A percentile compares a stretch with the other conserved stretches of the same genome.
Evolutionary conservation across 2,797 vertebrate species (phyloP).

Genomic region (Denticeps clupeoides): DNA sequence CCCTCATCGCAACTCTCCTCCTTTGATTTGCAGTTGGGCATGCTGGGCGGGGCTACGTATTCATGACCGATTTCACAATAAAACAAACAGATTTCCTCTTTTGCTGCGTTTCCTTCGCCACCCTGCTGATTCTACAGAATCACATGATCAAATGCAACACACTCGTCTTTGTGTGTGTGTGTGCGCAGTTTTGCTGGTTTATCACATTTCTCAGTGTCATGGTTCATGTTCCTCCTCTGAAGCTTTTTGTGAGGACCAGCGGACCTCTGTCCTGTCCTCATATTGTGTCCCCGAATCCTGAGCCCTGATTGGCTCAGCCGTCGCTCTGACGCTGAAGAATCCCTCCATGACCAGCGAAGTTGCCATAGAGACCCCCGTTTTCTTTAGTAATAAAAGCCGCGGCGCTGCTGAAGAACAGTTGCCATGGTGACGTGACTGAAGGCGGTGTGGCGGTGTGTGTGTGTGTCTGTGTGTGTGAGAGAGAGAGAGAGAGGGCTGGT

Average conservation of each 20-base stretch:
- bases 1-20: neutral
- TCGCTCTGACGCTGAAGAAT: conserved; percentile 51
- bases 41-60: too few relatives aligned
- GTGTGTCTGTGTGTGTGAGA: neutral
- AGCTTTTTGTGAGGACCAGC: too few relatives aligned
- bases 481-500: conserved; percentile 17
- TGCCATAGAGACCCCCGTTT: conserved; percentile 65
- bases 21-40: too few relatives aligned
- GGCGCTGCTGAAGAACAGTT: conserved; percentile 25
- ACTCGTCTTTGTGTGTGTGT: too few relatives aligned
- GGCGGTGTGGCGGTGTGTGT: conserved; percentile 2
- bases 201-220: too few relatives aligned
- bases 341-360: conserved; percentile 67
- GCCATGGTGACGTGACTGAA: conserved; percentile 20
- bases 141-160: too few relatives aligned
- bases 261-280: conserved; percentile 5
- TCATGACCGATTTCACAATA: too few relatives aligned
- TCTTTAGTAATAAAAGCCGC: too few relatives aligned
- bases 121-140: too few relatives aligned
- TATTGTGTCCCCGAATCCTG: conserved; percentile 33
- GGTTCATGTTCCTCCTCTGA: neutral
- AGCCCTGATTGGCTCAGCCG: conserved; percentile 42
- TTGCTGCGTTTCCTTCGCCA: too few relatives aligned
- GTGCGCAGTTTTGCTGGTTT: too few relatives aligned
- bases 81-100: too few relatives aligned